These are phyloP conservation scores for Myiotriccus ornatus DNA, from an alignment of 2,797 vertebrate species.

Conservation along the genomic window DNA sequence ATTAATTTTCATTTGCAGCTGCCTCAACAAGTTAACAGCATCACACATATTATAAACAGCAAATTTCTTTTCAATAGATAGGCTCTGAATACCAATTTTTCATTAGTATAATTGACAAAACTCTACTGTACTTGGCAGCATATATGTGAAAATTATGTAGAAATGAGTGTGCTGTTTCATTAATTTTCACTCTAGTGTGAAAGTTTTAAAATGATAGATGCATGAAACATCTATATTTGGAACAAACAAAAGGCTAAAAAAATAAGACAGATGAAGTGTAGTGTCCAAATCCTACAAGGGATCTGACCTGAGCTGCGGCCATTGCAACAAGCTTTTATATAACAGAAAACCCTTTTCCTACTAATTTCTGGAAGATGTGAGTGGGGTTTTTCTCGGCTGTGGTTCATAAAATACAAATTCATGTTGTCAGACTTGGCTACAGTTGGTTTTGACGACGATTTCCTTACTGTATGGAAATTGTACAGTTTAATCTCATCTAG, in stretches of 20 bases:
- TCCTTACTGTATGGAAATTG: background rate
- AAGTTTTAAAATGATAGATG: background rate
- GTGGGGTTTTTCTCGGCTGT: background rate
- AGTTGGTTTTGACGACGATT: background rate
- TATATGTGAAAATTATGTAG: background rate
- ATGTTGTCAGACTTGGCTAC: background rate
- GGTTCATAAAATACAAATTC: background rate
- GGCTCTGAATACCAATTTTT: background rate
- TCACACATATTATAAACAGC: background rate
- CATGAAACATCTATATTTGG: background rate
- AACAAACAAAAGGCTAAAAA: background rate
- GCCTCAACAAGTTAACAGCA: background rate
- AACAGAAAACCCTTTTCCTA: background rate
- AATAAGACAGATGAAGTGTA: background rate
- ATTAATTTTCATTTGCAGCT: background rate
- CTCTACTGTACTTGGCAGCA: background rate
- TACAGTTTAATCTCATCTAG: background rate
- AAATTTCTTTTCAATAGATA: background rate
- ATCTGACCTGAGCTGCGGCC: background rate
- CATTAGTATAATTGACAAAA: background rate
- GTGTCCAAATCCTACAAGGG: background rate
- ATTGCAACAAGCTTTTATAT: background rate
- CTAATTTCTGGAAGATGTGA: background rate
- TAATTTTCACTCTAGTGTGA: background rate
- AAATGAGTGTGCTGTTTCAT: background rate